Conservation (phyloP, 1,140 invertebrate species). For the Phthorimaea operculella region DNA sequence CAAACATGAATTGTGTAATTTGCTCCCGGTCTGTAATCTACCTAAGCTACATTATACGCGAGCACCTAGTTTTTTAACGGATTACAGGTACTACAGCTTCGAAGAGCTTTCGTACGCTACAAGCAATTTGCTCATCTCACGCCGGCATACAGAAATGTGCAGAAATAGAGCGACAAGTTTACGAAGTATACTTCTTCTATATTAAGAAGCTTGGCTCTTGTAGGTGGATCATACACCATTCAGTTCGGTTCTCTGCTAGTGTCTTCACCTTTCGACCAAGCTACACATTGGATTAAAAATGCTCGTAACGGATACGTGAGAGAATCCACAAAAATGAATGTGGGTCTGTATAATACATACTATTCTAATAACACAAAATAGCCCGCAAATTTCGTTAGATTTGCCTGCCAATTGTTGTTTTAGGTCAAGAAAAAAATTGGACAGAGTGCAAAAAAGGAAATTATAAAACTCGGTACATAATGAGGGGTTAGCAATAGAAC, state of each 20-base stretch:
- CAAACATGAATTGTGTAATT: constrained; percentile 54
- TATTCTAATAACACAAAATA: not conserved
- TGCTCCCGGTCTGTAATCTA: constrained; percentile 46
- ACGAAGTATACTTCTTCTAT: too few species aligned
- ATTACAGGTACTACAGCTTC: not conserved
- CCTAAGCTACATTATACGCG: constrained; percentile 46
- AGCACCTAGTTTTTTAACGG: constrained; percentile 33
- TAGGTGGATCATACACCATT: too few species aligned
- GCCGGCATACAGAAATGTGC: not conserved
- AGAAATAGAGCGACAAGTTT: not conserved
- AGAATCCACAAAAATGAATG: not conserved
- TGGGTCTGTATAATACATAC: not conserved
- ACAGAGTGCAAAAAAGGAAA: constrained; percentile 10
- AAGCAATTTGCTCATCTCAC: not conserved
- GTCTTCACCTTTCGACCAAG: too few species aligned
- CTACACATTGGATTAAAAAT: not conserved
- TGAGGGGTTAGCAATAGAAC: constrained; percentile 25
- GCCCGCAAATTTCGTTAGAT: not conserved
- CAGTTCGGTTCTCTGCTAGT: too few species aligned
- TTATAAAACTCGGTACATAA: constrained; percentile 29
- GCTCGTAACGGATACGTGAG: not conserved
- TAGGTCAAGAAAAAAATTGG: not conserved
- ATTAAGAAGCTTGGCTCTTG: too few species aligned
- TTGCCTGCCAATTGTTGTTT: not conserved
- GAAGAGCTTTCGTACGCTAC: not conserved